phyloP scores from a whole-genome alignment of 2,113 vertebrate species.

The Bos javanicus region DNA sequence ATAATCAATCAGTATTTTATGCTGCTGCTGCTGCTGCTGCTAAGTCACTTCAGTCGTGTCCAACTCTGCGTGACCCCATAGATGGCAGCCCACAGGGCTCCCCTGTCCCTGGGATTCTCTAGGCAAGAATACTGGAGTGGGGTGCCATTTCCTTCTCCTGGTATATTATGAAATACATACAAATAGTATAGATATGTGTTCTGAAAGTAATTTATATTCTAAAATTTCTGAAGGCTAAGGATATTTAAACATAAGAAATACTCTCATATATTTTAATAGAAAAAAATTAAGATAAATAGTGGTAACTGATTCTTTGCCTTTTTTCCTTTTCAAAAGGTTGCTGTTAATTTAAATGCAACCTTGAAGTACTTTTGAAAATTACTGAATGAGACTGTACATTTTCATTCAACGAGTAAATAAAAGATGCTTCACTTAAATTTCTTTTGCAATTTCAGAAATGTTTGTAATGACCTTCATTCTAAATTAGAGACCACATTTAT shows the following conservation, averaged over 20 bases:
- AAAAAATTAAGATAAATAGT: neutral
- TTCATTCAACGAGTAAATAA: neutral
- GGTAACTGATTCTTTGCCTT: neutral
- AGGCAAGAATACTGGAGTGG: neutral
- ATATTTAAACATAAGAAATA: neutral
- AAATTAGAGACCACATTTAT: neutral
- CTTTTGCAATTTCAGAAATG: neutral
- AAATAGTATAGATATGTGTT: neutral
- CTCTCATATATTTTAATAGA: neutral
- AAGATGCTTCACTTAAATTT: neutral
- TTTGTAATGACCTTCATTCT: neutral
- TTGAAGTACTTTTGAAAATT: neutral
- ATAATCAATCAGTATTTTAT: neutral
- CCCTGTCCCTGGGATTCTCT: neutral
- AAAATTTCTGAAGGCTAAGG: neutral
- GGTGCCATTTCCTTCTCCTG: neutral
- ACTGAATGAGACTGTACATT: neutral
- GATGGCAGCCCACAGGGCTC: neutral
- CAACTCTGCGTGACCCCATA: accelerated
- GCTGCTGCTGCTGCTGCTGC: neutral
- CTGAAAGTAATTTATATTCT: neutral
- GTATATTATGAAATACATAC: neutral
- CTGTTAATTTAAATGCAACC: neutral
- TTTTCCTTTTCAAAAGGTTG: neutral
- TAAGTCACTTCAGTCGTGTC: neutral